Evolutionary conservation across 2,113 vertebrate genomes (phyloP).

Genomic region (Xiphorhynchus elegans): DNA sequence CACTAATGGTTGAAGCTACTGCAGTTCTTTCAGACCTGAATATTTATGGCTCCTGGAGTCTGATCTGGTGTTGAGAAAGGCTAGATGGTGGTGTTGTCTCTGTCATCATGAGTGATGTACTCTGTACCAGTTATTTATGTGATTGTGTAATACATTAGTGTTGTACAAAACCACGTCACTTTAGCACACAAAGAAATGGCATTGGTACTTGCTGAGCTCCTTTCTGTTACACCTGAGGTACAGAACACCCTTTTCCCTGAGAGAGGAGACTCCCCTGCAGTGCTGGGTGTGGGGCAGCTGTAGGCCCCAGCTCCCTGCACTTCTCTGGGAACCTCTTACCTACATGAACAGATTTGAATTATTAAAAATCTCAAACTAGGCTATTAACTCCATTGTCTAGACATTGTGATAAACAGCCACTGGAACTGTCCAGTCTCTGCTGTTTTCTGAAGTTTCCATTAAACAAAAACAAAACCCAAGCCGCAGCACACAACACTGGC

Average conservation of each 20-base stretch:
- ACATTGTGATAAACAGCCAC: background rate
- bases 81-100: background rate
- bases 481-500: background rate
- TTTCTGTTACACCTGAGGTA: background rate
- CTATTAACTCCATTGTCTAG: background rate
- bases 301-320: background rate
- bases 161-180: background rate
- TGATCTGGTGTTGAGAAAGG: background rate
- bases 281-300: background rate
- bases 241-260: background rate
- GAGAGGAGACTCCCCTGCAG: background rate
- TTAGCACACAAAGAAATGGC: background rate
- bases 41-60: background rate
- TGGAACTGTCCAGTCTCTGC: background rate
- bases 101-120: background rate
- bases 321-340: background rate
- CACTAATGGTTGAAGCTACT: background rate
- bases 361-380: background rate
- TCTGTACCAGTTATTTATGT: slow-evolving; percentile 1
- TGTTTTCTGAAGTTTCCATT: background rate
- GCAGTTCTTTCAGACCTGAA: background rate
- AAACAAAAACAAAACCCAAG: background rate
- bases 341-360: background rate
- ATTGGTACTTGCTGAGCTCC: background rate
- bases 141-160: background rate